Base-by-base conservation (phyloP, 2,888 invertebrate species). In the Dascillus cervinus region DNA sequence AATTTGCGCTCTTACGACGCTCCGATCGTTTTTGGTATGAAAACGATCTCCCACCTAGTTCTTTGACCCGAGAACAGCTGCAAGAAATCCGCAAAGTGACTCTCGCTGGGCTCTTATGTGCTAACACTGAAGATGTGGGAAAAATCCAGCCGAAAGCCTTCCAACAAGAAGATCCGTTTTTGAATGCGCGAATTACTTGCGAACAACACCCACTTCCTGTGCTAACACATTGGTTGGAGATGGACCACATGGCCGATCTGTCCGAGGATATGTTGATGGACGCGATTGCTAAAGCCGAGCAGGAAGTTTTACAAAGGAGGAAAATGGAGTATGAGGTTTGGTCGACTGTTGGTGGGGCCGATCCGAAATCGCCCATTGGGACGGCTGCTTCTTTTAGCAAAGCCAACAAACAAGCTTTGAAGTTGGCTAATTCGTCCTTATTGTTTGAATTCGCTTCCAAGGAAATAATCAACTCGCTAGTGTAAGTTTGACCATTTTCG, bases 1-100 rank as follows among this genome's bases (percentile, higher is more conserved):
- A 94, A 61, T 91, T 95, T 58, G 75, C 78, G 20, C 77, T 81
- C 42, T 66, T 90, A 3, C 79, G 89, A 50, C 80, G 81, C 50
- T 86, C 90, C 30, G 95, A 95, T 68, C 71, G 94, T 40, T 94
- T 91, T 60, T 95, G 92, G 91, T 94, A 91, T 55, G 94, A 95
- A 62, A 92, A 92, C 57, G 91, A 92, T 55, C 71, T 91, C 24
- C 91, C 90, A 0, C 90, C 90, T 1, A 88, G 89, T 9, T 82
- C 89, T 0, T 73, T 91, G 40, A 75, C 71, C 0, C 70, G 77
- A 36, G 81, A 80, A 26, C 90, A 91, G 57, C 67, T 92, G 5
- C 77, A 77, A 32, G 88, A 89, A 44, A 77, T 92, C 26, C 75
- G 86, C 25, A 85, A 84, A 53, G 80, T 83, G 0, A 79, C 86